Evolutionary conservation across 1,140 invertebrate genomes (phyloP).

Genomic region (Pararge aegeria): DNA sequence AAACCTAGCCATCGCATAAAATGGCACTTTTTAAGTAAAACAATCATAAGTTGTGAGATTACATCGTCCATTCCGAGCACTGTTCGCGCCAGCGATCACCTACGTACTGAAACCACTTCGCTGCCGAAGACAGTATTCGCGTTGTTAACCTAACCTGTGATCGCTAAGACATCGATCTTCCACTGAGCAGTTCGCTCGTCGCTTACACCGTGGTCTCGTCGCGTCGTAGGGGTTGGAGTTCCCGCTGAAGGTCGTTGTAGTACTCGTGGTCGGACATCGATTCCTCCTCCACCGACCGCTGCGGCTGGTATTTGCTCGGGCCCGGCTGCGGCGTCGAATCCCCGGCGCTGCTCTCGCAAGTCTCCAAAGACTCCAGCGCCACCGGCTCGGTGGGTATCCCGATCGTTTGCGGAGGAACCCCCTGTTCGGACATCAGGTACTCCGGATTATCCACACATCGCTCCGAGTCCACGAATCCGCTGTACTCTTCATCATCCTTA

Average conservation of each 20-base stretch:
- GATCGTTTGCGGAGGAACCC: slow-evolving; percentile 83
- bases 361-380: slow-evolving; percentile 49
- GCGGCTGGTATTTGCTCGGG: slow-evolving; percentile 79
- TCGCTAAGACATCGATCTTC: no score
- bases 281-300: slow-evolving; percentile 88
- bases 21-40: slow-evolving; percentile 63
- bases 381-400: slow-evolving; percentile 82
- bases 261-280: slow-evolving; percentile 93
- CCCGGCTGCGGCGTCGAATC: slow-evolving; percentile 50
- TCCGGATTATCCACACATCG: slow-evolving; percentile 95
- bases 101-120: no score
- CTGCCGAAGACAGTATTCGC: no score
- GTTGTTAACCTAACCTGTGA: no score
- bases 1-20: slow-evolving; percentile 66
- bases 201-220: slow-evolving; percentile 90
- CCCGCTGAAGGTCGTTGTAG: slow-evolving; percentile 93
- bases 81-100: no score
- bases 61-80: slow-evolving; percentile 34
- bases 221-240: slow-evolving; percentile 89
- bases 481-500: slow-evolving; percentile 77
- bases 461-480: slow-evolving; percentile 82
- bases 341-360: slow-evolving; percentile 56
- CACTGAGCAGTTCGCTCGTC: neutral
- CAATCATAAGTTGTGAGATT: slow-evolving; percentile 50
- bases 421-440: slow-evolving; percentile 88